Conservation (phyloP, 2,797 vertebrate genomes). For the Chelon auratus region DNA sequence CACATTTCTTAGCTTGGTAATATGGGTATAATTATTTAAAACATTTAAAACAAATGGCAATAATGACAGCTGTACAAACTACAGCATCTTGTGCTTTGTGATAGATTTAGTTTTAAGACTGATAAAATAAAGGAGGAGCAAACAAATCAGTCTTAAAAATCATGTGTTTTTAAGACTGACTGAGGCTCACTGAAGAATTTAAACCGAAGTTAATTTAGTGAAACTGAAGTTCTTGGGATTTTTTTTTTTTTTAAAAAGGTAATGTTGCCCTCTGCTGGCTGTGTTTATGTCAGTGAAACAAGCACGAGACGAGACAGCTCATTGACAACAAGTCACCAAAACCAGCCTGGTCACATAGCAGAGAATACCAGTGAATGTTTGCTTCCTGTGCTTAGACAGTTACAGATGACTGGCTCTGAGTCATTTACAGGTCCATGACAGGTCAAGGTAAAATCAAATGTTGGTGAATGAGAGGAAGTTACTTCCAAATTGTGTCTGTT, state of each 20-base stretch:
- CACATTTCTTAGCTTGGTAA: no score
- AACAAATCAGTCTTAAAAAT: background rate
- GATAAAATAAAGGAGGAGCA: background rate
- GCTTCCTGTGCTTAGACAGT: background rate
- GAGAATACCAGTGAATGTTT: background rate
- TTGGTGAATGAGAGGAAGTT: no score
- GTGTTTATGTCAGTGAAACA: background rate
- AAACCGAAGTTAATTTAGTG: slow-evolving; percentile 1
- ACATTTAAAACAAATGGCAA: no score
- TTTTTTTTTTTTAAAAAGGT: slow-evolving; percentile 1
- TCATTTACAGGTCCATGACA: background rate
- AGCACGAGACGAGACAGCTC: background rate
- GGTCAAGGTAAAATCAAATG: no score
- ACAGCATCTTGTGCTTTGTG: no score
- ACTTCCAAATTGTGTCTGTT: no score
- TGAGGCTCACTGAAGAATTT: background rate
- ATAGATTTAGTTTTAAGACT: slow-evolving; percentile 8
- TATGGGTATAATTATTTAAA: no score
- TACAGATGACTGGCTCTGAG: background rate
- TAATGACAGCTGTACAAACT: no score
- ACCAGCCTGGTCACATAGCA: slow-evolving; percentile 6
- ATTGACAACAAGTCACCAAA: background rate
- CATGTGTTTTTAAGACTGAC: background rate
- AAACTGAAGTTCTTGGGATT: slow-evolving; percentile 2
- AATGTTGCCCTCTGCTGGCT: slow-evolving; percentile 76